Evolutionary conservation across 2,888 invertebrate genomes (phyloP).

Genomic region (Phyllotreta cruciferae): DNA sequence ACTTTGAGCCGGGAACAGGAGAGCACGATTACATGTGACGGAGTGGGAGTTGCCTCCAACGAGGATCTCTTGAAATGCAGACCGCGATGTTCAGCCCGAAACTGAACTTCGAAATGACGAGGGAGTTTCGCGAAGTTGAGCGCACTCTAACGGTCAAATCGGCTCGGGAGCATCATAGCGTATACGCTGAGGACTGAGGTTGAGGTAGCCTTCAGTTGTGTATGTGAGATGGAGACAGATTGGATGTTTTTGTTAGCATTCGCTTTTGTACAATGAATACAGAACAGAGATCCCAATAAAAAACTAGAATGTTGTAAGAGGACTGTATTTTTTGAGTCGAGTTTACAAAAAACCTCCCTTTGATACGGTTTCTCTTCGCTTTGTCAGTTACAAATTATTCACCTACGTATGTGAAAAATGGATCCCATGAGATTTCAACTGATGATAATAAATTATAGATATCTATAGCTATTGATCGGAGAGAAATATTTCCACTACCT

Average conservation of each 20-base stretch:
- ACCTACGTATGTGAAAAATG: too few relatives aligned
- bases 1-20: background rate
- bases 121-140: constrained; percentile 30
- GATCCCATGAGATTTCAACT: too few relatives aligned
- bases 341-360: too few relatives aligned
- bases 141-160: constrained; percentile 32
- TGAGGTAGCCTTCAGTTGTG: constrained; percentile 14
- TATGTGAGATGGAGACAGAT: constrained; percentile 28
- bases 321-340: too few relatives aligned
- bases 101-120: constrained; percentile 27
- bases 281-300: constrained; percentile 1
- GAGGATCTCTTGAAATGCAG: constrained; percentile 22
- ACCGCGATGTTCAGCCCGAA: constrained; percentile 23
- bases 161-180: constrained; percentile 14
- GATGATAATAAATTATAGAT: too few relatives aligned
- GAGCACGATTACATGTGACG: constrained; percentile 1
- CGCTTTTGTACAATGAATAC: constrained; percentile 2
- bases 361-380: too few relatives aligned
- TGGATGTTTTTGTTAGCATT: constrained; percentile 12
- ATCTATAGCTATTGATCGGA: too few relatives aligned
- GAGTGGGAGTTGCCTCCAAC: constrained; percentile 26
- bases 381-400: too few relatives aligned
- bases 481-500: too few relatives aligned
- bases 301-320: background rate
- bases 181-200: constrained; percentile 4